phyloP scores from a whole-genome alignment of 2,113 vertebrate genomes.

The Phalacrocorax pelagicus region DNA sequence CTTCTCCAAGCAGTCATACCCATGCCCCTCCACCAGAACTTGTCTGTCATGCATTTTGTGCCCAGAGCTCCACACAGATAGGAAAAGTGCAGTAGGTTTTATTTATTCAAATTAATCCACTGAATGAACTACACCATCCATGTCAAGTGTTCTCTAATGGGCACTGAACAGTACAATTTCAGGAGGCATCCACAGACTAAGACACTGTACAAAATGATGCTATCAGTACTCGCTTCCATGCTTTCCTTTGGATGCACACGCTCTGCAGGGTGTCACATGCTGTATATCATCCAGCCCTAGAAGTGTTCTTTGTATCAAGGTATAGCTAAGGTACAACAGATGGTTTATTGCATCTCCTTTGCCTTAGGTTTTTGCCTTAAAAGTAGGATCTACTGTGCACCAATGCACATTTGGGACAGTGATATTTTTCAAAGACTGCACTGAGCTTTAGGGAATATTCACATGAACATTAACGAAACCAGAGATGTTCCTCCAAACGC shows the following conservation, averaged over 20 bases:
- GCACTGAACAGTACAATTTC: background rate
- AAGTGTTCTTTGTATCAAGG: background rate
- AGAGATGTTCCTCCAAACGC: background rate
- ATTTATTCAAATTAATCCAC: background rate
- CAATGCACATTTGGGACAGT: background rate
- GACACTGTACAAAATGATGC: background rate
- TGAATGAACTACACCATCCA: background rate
- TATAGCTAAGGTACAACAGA: background rate
- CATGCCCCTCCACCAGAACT: background rate
- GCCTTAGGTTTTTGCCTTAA: background rate
- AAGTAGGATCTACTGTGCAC: background rate
- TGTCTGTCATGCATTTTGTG: background rate
- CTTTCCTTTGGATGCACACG: background rate
- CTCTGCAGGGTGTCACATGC: background rate
- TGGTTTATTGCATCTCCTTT: background rate
- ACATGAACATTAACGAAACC: background rate
- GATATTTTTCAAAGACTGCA: background rate
- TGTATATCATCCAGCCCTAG: background rate
- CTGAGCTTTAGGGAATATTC: background rate
- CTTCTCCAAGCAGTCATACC: background rate
- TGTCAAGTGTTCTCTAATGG: background rate
- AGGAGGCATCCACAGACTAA: background rate
- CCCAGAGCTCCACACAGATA: background rate
- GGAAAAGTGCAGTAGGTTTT: background rate
- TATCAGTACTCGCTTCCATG: fast-evolving